Conservation (phyloP, 2,888 invertebrate genomes). For the Netelia virgata region DNA sequence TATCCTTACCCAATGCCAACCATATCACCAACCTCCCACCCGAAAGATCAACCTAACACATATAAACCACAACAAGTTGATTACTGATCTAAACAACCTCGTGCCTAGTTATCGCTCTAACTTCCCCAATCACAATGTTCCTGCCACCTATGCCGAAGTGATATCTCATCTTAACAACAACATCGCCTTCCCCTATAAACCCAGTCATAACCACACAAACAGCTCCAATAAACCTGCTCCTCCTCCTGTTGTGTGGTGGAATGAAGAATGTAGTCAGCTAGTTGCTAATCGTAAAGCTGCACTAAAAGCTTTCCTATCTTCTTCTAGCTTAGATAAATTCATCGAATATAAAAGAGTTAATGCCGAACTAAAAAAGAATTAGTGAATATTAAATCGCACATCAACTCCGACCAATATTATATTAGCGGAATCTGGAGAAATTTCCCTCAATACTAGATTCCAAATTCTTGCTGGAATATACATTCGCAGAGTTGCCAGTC, state of each 20-base stretch:
- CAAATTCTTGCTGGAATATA: not conserved
- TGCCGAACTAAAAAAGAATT: constrained; percentile 1
- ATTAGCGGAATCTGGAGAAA: not conserved
- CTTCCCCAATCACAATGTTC: not conserved
- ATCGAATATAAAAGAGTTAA: not conserved
- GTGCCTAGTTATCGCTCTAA: not conserved
- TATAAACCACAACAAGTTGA: not conserved
- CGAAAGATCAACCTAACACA: not conserved
- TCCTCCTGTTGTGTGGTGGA: constrained; percentile 22
- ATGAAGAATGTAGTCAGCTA: not conserved
- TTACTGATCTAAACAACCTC: not conserved
- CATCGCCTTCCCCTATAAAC: not conserved
- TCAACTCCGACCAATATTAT: constrained; percentile 18
- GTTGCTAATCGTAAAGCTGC: not conserved
- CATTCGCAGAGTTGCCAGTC: not conserved
- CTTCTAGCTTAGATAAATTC: constrained; percentile 7
- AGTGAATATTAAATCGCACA: not conserved
- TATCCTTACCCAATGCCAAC: not conserved
- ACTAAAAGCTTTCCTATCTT: not conserved
- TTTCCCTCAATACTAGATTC: not conserved
- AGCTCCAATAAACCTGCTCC: not conserved
- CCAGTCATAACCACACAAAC: not conserved
- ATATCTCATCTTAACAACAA: not conserved
- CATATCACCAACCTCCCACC: not conserved
- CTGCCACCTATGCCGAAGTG: not conserved